phyloP scores from a whole-genome alignment of 1,140 invertebrate genomes.

The Piezodorus guildinii region DNA sequence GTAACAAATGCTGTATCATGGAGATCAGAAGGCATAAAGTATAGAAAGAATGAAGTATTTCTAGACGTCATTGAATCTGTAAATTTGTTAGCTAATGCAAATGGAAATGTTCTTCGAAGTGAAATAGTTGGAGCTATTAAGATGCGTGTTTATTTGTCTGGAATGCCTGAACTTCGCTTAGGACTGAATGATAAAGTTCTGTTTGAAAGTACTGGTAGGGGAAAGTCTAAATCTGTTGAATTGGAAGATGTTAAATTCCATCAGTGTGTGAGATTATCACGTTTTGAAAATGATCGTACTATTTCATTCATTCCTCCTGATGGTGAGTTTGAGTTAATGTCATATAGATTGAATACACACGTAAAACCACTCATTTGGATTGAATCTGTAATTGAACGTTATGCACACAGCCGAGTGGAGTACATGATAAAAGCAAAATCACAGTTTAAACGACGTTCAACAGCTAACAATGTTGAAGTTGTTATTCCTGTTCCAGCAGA shows the following conservation, averaged over 20 bases:
- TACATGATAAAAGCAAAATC: conserved; percentile 99
- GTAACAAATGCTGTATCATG: conserved; percentile 99
- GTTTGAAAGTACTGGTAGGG: conserved; percentile 94
- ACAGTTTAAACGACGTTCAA: conserved; percentile 95
- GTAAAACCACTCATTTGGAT: conserved; percentile 99
- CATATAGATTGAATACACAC: conserved; percentile 38
- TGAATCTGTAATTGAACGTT: conserved; percentile 97
- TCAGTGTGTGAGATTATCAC: conserved; percentile 92
- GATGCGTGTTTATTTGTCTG: conserved; percentile 97
- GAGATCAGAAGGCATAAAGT: conserved; percentile 97
- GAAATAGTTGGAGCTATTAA: conserved; percentile 99
- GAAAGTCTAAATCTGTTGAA: conserved; percentile 98
- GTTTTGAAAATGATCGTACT: conserved; percentile 97
- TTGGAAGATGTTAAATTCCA: conserved; percentile 99
- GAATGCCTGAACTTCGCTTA: conserved; percentile 98
- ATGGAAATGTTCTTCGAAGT: conserved; percentile 93
- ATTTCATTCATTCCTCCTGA: conserved; percentile 99
- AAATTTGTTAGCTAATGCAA: conserved; percentile 93
- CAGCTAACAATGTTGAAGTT: conserved; percentile 98
- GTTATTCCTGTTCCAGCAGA: conserved; percentile 97
- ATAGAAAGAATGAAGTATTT: conserved; percentile 99
- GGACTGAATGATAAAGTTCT: conserved; percentile 98
- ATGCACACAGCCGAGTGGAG: conserved; percentile 94
- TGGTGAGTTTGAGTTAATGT: conserved; percentile 99
- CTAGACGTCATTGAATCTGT: conserved; percentile 99